Evolutionary conservation across 2,113 vertebrate genomes (phyloP).

Genomic region (Tursiops truncatus): DNA sequence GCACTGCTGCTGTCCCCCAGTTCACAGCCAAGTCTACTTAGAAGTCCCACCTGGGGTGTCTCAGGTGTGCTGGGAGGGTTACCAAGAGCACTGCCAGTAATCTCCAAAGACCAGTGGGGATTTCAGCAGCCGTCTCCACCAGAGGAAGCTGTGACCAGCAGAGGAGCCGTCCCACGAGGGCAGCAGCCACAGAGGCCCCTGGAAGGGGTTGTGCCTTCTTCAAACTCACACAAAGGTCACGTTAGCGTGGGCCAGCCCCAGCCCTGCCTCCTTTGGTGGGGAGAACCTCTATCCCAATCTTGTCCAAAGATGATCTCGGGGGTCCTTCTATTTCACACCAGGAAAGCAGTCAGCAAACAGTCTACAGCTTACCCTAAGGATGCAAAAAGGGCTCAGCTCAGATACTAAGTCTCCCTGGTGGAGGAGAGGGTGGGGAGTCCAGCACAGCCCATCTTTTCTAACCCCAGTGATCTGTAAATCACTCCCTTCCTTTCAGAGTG

Average conservation of each 20-base stretch:
- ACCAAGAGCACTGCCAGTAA: neutral
- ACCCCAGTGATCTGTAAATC: neutral
- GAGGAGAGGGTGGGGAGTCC: no score
- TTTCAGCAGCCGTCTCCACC: neutral
- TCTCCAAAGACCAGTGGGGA: neutral
- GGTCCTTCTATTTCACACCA: neutral
- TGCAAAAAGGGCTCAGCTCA: neutral
- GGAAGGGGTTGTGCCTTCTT: neutral
- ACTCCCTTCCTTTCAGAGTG: neutral
- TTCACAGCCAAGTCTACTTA: neutral
- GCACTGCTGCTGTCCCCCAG: neutral
- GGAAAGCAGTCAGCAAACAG: neutral
- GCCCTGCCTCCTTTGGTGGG: neutral
- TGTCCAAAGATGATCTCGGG: neutral
- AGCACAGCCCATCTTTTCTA: neutral
- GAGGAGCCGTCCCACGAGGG: neutral
- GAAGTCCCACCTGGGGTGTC: neutral
- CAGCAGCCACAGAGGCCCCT: neutral
- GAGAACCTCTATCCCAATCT: neutral
- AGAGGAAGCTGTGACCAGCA: neutral
- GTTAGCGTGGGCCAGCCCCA: neutral
- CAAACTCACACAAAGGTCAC: neutral
- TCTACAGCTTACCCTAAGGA: neutral
- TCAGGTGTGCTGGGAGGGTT: neutral
- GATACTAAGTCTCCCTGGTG: neutral